phyloP scores from a whole-genome alignment of 2,113 vertebrate genomes.

The Tragelaphus strepsiceros region DNA sequence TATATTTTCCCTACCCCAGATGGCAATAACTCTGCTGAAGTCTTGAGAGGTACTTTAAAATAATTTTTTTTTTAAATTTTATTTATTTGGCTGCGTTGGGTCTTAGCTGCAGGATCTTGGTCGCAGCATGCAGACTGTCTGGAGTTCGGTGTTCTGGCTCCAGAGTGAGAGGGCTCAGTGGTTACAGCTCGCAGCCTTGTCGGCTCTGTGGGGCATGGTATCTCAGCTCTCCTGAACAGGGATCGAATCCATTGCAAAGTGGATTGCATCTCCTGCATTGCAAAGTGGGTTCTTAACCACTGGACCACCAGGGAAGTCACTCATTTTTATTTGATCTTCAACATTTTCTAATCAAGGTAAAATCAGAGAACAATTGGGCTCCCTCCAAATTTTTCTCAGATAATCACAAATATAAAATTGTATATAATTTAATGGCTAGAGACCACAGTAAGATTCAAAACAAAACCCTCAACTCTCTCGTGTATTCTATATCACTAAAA shows the following conservation, averaged over 20 bases:
- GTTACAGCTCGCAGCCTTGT: neutral
- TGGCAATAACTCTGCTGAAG: neutral
- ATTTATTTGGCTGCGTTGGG: rapidly evolving
- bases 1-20: neutral
- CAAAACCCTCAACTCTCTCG: neutral
- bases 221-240: neutral
- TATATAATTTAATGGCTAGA: neutral
- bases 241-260: neutral
- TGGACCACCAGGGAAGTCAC: neutral
- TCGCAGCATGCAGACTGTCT: neutral
- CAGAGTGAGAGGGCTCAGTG: neutral
- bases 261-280: neutral
- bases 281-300: neutral
- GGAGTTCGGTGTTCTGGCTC: neutral
- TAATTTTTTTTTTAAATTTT: neutral
- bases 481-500: neutral
- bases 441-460: neutral
- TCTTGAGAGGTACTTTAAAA: neutral
- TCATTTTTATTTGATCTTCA: neutral
- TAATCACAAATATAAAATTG: neutral
- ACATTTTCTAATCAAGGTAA: neutral
- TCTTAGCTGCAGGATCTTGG: neutral
- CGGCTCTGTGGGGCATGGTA: neutral
- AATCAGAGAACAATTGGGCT: neutral
- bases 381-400: neutral